Evolutionary conservation across 2,888 invertebrate species (phyloP).

Genomic region (Pherbina coryleti): DNA sequence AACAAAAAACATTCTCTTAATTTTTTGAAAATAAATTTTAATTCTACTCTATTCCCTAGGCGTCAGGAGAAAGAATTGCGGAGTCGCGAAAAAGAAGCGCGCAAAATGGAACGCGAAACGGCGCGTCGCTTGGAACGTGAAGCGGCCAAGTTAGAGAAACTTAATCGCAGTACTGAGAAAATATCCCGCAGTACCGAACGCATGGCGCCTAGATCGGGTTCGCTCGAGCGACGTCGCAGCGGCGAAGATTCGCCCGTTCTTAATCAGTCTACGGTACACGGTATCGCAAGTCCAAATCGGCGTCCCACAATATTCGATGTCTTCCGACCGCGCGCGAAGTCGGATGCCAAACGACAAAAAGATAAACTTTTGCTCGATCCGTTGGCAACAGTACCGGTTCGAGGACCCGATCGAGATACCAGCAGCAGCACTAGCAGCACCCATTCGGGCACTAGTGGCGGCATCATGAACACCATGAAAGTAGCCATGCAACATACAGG

Average conservation of each 20-base stretch:
- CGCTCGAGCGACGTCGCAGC: conserved; percentile 67
- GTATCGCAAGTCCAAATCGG: conserved; percentile 78
- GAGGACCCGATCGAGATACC: conserved; percentile 52
- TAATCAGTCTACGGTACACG: conserved; percentile 70
- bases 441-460: conserved; percentile 55
- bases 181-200: conserved; percentile 69
- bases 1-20: neutral
- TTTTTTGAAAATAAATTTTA: neutral
- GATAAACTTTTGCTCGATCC: conserved; percentile 62
- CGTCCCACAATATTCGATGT: conserved; percentile 84
- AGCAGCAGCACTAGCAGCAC: conserved; percentile 65
- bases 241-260: conserved; percentile 69
- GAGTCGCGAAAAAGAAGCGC: conserved; percentile 67
- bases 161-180: conserved; percentile 68
- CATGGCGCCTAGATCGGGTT: conserved; percentile 66
- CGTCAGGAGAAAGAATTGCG: conserved; percentile 68
- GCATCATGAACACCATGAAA: conserved; percentile 87
- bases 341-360: conserved; percentile 74
- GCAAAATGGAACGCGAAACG: conserved; percentile 68
- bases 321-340: conserved; percentile 82
- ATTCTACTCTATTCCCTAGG: conserved; percentile 45
- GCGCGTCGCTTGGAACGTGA: conserved; percentile 68
- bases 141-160: conserved; percentile 68
- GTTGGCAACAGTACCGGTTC: conserved; percentile 47
- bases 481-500: conserved; percentile 78